Evolutionary conservation across 92 coral and sea anemone genomes (phyloP), one percentile per base, ranked within the genome.

Genomic region (Desmophyllum pertusum): DNA sequence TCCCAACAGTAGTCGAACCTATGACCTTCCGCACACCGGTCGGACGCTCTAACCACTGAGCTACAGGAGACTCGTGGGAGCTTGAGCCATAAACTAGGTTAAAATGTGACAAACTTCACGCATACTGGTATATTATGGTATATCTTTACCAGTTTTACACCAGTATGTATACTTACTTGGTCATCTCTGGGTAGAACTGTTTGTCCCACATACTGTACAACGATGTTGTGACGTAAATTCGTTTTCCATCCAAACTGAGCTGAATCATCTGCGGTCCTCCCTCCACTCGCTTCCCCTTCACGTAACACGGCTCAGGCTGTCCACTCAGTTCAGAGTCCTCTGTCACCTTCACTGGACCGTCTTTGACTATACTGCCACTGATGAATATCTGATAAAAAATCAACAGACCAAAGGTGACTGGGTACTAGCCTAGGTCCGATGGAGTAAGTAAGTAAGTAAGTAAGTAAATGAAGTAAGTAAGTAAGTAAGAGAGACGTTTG

Each of bases 221-320:
- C 19, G 99, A 96, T 66, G 97, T 87, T 23, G 98, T 92, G 45
- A 91, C 93, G 64, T 94, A 94, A 14, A 96, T 84, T 68, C 99
- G 88, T 74, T 92, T 96, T 64, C 99, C 98, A 48, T 96, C 99
- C 85, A 96, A 87, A 82, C 99, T 96, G 40, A 90, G 88, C 81
- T 96, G 99, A 57, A 96, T 94, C 99, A 96, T 96, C 77, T 96
- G 98, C 27, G 99, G 94, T 43, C 98, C 96, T 64, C 99, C 99
- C 52, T 96, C 93, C 43, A 96, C 91, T 76, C 93, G 93, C 91
- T 94, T 96, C 21, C 95, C 98, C 83, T 92, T 94, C 67, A 94
- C 76, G 81, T 89, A 91, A 69, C 90, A 84, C 21, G 91, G 93
- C 71, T 87, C 91, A 11, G 99, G 99, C 78, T 94, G 98, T 78